Base-by-base conservation (phyloP, 1,140 invertebrate genomes). In the Lepidurus apus region DNA sequence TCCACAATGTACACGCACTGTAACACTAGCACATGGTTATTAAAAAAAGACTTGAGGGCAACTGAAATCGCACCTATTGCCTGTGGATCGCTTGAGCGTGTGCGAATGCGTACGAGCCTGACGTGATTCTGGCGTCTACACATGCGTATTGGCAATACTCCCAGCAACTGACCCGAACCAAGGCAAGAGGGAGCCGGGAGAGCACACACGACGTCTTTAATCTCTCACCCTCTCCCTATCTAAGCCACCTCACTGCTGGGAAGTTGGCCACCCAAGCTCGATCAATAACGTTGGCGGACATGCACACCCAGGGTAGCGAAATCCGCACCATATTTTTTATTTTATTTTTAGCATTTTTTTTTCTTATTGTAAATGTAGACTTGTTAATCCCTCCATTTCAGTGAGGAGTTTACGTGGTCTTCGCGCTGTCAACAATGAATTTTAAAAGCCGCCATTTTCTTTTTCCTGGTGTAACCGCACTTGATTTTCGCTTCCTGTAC, bases 61-160 rank as follows among this genome's bases (percentile, higher is more conserved):
- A 65, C 53, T 65, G 53, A 65, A 34, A 65, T 65, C 53, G 53
- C 53, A 65, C 53, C 53, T 65, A 65, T 65, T 65, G 53, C 53
- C 53, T 65, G 53, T 65, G 13, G 53, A 65, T 65, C 53, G 21
- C 17, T 65, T 65, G 53, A 65, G 53, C 53, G 53, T 65, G 53
- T 65, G n/a, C 53, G 53, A 65, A 65, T 65, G 53, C 53, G 53
- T 65, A 21, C 53, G 5, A 17, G 53, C 21, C 53, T 9, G 53
- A 65, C 5, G 13, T 13, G 53, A 65, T 21, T 65, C 53, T 65
- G 53, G 53, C 53, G 53, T 21, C 53, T 65, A 8, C 53, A 65
- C 53, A 21, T 65, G 53, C 53, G 53, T 65, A 21, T 7, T 7
- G 17, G 53, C 47, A 9, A 7, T 65, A 17, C 53, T 13, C 53